phyloP scores from a whole-genome alignment of 2,797 vertebrate genomes.

The Astyanax mexicanus region DNA sequence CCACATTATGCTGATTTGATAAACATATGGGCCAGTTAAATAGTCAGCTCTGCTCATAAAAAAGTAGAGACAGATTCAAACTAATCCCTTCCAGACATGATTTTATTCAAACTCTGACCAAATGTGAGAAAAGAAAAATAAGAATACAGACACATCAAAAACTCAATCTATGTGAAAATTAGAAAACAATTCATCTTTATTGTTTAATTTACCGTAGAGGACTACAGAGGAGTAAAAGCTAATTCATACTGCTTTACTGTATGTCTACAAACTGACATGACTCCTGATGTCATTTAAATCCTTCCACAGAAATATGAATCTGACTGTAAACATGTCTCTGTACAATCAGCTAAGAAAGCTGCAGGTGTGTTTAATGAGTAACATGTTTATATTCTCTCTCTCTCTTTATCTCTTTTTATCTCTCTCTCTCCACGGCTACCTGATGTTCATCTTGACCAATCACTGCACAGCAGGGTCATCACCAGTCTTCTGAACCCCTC shows the following conservation, averaged over 20 bases:
- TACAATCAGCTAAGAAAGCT: not conserved
- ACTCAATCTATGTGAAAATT: not conserved
- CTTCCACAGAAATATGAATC: not conserved
- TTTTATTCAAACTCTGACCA: not conserved
- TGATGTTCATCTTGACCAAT: not conserved
- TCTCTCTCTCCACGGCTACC: not conserved
- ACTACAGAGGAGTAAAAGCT: too few species aligned
- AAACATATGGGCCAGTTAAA: too few species aligned
- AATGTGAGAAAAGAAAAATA: not conserved
- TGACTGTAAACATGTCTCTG: not conserved
- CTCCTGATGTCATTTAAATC: not conserved
- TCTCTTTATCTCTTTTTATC: not conserved
- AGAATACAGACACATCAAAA: not conserved
- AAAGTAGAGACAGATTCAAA: not conserved
- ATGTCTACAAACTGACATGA: not conserved
- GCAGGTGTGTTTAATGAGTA: not conserved
- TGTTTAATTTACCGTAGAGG: not conserved
- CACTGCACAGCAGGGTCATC: not conserved
- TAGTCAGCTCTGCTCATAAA: too few species aligned
- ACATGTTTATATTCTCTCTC: not conserved
- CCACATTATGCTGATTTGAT: too few species aligned
- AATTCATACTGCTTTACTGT: not conserved
- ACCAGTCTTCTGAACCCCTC: slow-evolving; percentile 54
- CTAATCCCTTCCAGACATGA: not conserved
- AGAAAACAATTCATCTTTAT: not conserved